Conservation (phyloP, 2,888 invertebrate species). For the Bombylius major region DNA sequence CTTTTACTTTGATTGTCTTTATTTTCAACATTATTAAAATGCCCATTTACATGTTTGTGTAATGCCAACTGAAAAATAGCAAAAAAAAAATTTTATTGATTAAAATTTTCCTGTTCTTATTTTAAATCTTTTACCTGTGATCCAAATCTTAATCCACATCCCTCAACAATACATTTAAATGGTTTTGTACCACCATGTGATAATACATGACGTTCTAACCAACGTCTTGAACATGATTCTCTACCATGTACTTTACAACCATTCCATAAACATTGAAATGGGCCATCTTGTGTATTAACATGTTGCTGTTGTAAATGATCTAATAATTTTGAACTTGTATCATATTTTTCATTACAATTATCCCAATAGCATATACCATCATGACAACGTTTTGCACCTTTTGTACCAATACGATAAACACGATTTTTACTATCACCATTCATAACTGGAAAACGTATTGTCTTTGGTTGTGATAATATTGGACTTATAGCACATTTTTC, state of each 20-base stretch:
- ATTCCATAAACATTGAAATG: slow-evolving; percentile 84
- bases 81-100: not conserved
- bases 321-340: slow-evolving; percentile 65
- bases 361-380: slow-evolving; percentile 65
- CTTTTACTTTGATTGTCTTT: slow-evolving; percentile 48
- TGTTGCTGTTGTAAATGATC: slow-evolving; percentile 80
- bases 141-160: slow-evolving; percentile 78
- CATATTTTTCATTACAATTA: slow-evolving; percentile 65
- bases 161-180: slow-evolving; percentile 89
- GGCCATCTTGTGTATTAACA: slow-evolving; percentile 74
- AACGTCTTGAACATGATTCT: slow-evolving; percentile 80
- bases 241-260: slow-evolving; percentile 91
- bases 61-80: slow-evolving; percentile 42
- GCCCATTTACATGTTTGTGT: slow-evolving; percentile 87
- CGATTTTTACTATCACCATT: slow-evolving; percentile 21
- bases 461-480: slow-evolving; percentile 68
- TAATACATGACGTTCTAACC: slow-evolving; percentile 86
- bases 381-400: slow-evolving; percentile 31
- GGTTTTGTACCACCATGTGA: slow-evolving; percentile 88
- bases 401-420: slow-evolving; percentile 30
- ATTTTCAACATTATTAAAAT: slow-evolving; percentile 54
- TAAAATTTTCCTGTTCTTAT: not conserved
- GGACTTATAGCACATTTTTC: slow-evolving; percentile 49
- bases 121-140: slow-evolving; percentile 52
- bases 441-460: slow-evolving; percentile 62